Percentiles rank a stretch among this genome's conserved stretches.
phyloP scores from a whole-genome alignment of 2,888 invertebrate genomes.

The Dolichomitus sp. region DNA sequence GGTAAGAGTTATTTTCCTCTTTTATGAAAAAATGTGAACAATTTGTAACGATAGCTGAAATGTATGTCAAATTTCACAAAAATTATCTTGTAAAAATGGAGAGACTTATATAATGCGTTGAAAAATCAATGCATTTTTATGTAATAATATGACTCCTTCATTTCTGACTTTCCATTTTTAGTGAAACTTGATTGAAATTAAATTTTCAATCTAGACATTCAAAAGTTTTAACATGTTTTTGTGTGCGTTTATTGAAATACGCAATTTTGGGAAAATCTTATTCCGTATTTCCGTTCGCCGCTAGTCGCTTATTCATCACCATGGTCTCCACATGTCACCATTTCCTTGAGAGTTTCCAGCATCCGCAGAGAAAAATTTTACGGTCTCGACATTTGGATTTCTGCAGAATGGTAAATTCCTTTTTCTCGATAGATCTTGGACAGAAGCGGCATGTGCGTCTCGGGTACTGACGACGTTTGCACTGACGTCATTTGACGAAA shows the following conservation, averaged over 20 bases:
- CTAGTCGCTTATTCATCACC: slow-evolving; percentile 81
- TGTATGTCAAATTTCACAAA: too few relatives aligned
- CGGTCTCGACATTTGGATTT: slow-evolving; percentile 69
- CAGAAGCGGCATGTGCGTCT: slow-evolving; percentile 70
- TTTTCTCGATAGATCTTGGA: slow-evolving; percentile 75
- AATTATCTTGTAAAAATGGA: too few relatives aligned
- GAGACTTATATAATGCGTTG: too few relatives aligned
- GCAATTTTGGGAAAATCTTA: neutral
- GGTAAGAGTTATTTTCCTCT: too few relatives aligned
- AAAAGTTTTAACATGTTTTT: slow-evolving; percentile 18
- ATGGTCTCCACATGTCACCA: slow-evolving; percentile 88
- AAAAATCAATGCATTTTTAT: too few relatives aligned
- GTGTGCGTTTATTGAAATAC: slow-evolving; percentile 5
- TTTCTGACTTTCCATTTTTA: too few relatives aligned
- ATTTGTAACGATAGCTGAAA: too few relatives aligned
- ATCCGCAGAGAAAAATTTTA: slow-evolving; percentile 67
- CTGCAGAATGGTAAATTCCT: slow-evolving; percentile 61
- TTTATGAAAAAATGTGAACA: too few relatives aligned
- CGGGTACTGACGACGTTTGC: slow-evolving; percentile 61
- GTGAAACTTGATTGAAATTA: too few relatives aligned
- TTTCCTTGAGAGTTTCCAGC: slow-evolving; percentile 80
- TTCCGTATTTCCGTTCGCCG: slow-evolving; percentile 4
- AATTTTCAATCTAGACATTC: too few relatives aligned
- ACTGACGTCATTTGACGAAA: slow-evolving; percentile 67
- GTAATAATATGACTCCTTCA: too few relatives aligned